A percentile compares a stretch with the other conserved stretches of the same genome.
phyloP scores from a whole-genome alignment of 2,797 vertebrate genomes.

The Myotis pilosus region DNA sequence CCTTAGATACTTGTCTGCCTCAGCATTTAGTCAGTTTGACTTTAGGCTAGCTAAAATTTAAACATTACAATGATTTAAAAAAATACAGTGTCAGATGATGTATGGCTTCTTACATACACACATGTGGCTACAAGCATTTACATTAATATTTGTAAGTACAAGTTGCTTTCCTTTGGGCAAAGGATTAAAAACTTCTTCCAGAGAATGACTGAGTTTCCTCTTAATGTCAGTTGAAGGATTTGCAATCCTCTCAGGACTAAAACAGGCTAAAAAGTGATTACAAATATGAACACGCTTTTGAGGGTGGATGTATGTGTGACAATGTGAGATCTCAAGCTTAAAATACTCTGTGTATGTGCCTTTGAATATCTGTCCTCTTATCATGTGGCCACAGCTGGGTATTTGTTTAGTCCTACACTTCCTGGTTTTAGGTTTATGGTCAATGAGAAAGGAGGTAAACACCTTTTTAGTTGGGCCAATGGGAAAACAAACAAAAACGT shows the following conservation, averaged over 20 bases:
- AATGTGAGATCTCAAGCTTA: neutral
- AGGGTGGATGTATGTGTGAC: too few relatives aligned
- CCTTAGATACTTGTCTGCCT: neutral
- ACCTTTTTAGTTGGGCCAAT: neutral
- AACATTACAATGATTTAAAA: neutral
- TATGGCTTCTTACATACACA: neutral
- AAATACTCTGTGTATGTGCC: neutral
- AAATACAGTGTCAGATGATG: neutral
- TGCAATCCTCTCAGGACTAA: neutral
- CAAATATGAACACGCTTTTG: too few relatives aligned
- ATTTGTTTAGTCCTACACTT: neutral
- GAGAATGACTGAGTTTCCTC: neutral
- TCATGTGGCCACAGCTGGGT: neutral
- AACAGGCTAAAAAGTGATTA: too few relatives aligned
- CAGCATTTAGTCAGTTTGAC: neutral
- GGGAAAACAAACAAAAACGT: neutral
- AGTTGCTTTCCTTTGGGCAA: constrained; percentile 32
- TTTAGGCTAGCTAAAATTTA: constrained; percentile 21
- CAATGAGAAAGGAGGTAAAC: constrained; percentile 1
- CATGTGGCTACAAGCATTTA: neutral
- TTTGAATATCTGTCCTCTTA: neutral
- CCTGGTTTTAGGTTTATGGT: neutral
- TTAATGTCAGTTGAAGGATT: neutral
- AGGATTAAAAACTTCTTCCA: neutral
- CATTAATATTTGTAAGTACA: constrained; percentile 11